Conservation (phyloP, 2,113 vertebrate genomes). For the Etia nguti region DNA sequence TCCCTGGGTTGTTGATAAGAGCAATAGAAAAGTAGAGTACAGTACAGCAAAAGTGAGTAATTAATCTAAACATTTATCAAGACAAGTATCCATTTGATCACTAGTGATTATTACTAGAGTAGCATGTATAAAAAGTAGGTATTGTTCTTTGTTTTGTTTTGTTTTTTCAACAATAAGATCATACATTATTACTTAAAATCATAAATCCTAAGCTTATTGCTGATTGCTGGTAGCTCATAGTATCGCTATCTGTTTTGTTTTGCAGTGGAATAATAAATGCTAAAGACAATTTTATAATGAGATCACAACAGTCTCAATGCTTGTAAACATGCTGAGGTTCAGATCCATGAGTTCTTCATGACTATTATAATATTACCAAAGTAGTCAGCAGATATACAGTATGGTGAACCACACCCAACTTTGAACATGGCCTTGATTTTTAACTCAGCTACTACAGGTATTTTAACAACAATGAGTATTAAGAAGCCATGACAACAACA, state of each 20-base stretch:
- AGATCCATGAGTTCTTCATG: not conserved
- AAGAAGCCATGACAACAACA: not conserved
- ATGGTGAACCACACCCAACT: not conserved
- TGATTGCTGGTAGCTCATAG: not conserved
- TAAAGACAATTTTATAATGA: not conserved
- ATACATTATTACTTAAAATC: not conserved
- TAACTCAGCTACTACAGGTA: not conserved
- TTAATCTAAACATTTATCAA: not conserved
- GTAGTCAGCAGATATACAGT: not conserved
- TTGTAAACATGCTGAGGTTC: not conserved
- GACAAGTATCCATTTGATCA: not conserved
- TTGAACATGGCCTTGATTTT: not conserved
- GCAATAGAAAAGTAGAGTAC: not conserved
- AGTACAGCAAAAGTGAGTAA: not conserved
- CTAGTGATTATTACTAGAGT: not conserved
- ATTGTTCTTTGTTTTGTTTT: not conserved
- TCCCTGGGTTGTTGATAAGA: slow-evolving; percentile 24
- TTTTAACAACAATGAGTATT: not conserved
- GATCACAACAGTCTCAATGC: not conserved
- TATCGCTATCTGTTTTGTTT: not conserved
- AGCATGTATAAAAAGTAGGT: not conserved
- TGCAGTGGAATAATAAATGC: not conserved
- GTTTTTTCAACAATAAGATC: not conserved
- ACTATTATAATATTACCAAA: not conserved
- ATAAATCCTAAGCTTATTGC: not conserved